These are phyloP conservation scores for Euzophera pinguis DNA, from an alignment of 2,888 invertebrate genomes.

Conservation along the genomic window DNA sequence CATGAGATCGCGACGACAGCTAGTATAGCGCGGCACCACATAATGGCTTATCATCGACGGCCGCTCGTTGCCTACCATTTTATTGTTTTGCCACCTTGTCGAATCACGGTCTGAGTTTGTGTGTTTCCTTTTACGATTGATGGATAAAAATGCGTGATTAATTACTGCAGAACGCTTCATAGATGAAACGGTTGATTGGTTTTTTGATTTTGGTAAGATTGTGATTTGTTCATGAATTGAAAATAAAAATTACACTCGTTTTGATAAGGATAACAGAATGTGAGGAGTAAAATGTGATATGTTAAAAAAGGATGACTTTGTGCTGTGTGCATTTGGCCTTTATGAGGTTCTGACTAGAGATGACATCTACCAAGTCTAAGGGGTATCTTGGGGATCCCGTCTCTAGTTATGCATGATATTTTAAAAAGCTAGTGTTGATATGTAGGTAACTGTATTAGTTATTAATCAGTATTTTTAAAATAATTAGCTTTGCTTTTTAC, in stretches of 20 bases:
- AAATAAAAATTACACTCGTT: neutral
- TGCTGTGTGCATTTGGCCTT: too few species aligned
- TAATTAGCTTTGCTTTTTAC: too few species aligned
- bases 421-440: too few species aligned
- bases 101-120: neutral
- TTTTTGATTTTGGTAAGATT: neutral
- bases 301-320: neutral
- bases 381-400: too few species aligned
- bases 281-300: neutral
- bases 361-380: too few species aligned
- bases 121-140: constrained; percentile 5
- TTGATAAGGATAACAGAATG: neutral
- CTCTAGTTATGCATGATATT: too few species aligned
- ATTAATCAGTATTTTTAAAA: too few species aligned
- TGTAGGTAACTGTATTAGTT: too few species aligned
- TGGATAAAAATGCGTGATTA: neutral
- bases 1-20: constrained; percentile 60
- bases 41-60: constrained; percentile 46
- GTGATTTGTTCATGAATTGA: neutral
- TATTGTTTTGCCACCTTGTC: constrained; percentile 6
- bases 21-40: constrained; percentile 61
- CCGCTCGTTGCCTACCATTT: constrained; percentile 12
- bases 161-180: neutral
- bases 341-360: too few species aligned
- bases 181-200: neutral